Percentiles rank a stretch among this genome's conserved stretches.
phyloP scores from a whole-genome alignment of 2,797 vertebrate genomes.

The Mormyrus hasselquistii region DNA sequence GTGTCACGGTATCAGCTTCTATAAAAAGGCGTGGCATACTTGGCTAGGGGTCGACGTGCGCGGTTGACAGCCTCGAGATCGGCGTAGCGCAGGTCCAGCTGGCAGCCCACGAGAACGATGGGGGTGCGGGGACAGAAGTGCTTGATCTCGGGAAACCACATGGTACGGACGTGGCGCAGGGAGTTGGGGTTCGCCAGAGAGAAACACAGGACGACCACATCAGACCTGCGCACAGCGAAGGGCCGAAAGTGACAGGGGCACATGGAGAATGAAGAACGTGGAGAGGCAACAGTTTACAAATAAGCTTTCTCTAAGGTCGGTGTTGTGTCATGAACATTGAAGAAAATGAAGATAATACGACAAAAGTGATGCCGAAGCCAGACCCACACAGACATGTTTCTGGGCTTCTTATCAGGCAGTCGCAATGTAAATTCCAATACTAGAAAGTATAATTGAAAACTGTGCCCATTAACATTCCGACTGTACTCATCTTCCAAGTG shows the following conservation, averaged over 20 bases:
- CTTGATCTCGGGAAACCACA: constrained; percentile 83
- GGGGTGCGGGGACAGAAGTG: constrained; percentile 78
- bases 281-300: not conserved
- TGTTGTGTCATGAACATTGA: not conserved
- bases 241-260: not conserved
- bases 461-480: not conserved
- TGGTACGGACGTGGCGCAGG: constrained; percentile 75
- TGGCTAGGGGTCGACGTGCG: constrained; percentile 70
- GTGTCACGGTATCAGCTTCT: not conserved
- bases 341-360: not conserved
- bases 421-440: not conserved
- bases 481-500: not conserved
- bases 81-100: constrained; percentile 75
- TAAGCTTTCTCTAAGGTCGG: not conserved
- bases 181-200: constrained; percentile 80
- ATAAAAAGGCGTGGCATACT: constrained; percentile 44
- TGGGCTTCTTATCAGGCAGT: not conserved
- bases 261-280: not conserved
- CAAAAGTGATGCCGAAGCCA: not conserved
- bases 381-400: not conserved
- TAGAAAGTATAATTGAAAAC: not conserved
- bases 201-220: constrained; percentile 78
- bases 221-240: constrained; percentile 54
- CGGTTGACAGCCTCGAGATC: constrained; percentile 77
- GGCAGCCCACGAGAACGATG: constrained; percentile 77